phyloP scores from a whole-genome alignment of 2,797 vertebrate species.

The Liparis tanakae region DNA sequence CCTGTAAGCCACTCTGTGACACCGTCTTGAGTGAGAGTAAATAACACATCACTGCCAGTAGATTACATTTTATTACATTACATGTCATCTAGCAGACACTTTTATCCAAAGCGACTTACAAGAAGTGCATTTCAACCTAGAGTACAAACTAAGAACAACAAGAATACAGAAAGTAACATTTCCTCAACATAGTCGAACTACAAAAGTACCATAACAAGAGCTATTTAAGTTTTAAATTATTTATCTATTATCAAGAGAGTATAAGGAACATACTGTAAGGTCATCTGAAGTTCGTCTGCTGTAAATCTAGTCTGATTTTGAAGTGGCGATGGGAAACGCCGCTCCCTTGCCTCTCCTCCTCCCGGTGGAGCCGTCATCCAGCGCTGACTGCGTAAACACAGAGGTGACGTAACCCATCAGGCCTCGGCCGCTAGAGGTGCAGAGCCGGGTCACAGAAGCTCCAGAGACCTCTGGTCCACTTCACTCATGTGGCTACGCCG shows the following conservation, averaged over 20 bases:
- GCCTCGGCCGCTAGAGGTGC: slow-evolving; percentile 21
- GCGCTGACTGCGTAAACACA: slow-evolving; percentile 33
- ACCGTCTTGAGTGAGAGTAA: not conserved
- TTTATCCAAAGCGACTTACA: too few species aligned
- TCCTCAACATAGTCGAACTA: too few species aligned
- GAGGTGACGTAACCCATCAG: slow-evolving; percentile 38
- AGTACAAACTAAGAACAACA: too few species aligned
- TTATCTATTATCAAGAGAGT: not conserved
- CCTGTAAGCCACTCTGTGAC: not conserved
- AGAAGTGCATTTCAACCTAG: too few species aligned
- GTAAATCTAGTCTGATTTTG: not conserved
- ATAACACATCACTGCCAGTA: not conserved
- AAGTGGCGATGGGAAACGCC: not conserved
- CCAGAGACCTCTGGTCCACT: slow-evolving; percentile 44
- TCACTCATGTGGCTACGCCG: slow-evolving; percentile 29
- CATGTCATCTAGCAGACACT: too few species aligned
- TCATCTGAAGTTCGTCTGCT: slow-evolving; percentile 32
- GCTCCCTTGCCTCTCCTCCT: not conserved
- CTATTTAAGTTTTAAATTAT: too few species aligned
- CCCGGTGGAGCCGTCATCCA: slow-evolving; percentile 31
- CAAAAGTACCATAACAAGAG: too few species aligned
- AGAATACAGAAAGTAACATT: too few species aligned
- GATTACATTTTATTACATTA: not conserved
- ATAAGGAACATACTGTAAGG: not conserved
- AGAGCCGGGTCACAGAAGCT: slow-evolving; percentile 46